These are phyloP conservation scores for Scaptomyza pallida DNA, from an alignment of 1,140 invertebrate species.

Conservation along the genomic window DNA sequence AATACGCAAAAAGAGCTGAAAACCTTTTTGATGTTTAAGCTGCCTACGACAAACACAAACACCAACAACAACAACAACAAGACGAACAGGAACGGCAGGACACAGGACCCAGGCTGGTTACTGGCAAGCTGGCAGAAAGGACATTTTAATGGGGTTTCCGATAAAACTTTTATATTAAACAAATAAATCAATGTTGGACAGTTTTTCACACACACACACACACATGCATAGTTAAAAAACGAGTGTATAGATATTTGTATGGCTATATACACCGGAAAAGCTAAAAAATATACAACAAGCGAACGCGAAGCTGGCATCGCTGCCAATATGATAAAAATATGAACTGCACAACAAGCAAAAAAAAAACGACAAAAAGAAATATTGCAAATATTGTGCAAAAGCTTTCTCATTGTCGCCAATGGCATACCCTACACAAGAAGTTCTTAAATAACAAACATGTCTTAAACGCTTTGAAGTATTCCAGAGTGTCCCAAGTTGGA, in stretches of 20 bases:
- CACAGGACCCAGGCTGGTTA: slow-evolving; percentile 40
- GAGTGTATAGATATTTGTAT: slow-evolving; percentile 72
- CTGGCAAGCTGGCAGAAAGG: slow-evolving; percentile 80
- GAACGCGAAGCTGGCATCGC: slow-evolving; percentile 49
- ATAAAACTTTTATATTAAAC: slow-evolving; percentile 83
- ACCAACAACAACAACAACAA: slow-evolving; percentile 45
- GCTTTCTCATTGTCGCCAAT: background rate
- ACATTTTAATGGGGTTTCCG: slow-evolving; percentile 83
- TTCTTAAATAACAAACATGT: no score
- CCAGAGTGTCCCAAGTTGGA: no score
- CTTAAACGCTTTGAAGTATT: no score
- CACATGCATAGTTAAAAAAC: slow-evolving; percentile 71
- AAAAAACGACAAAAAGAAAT: slow-evolving; percentile 31
- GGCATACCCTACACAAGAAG: slow-evolving; percentile 36
- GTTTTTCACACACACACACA: slow-evolving; percentile 70
- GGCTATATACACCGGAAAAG: slow-evolving; percentile 72
- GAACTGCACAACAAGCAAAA: slow-evolving; percentile 74
- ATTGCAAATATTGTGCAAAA: slow-evolving; percentile 11
- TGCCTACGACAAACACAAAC: slow-evolving; percentile 75
- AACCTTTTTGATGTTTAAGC: slow-evolving; percentile 82
- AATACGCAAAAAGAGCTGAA: slow-evolving; percentile 72
- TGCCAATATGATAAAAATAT: slow-evolving; percentile 83
- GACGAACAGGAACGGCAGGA: slow-evolving; percentile 38
- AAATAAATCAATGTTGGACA: slow-evolving; percentile 83
- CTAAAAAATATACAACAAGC: slow-evolving; percentile 75